Percentiles rank a stretch among this genome's conserved stretches.
Conservation (phyloP, 2,797 vertebrate species). For the Hippoglossus hippoglossus region DNA sequence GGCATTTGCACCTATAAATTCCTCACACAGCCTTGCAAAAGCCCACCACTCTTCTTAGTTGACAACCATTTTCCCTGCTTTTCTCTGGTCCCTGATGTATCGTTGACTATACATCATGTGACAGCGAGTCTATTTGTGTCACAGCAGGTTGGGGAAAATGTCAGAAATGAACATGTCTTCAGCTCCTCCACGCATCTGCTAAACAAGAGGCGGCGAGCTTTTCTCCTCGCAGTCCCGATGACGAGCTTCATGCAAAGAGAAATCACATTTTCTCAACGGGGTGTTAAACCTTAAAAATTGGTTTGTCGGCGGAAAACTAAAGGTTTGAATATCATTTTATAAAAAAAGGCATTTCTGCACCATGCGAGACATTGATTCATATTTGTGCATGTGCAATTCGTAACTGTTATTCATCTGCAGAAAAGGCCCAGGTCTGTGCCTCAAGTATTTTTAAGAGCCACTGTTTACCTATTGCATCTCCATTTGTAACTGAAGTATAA, state of each 20-base stretch:
- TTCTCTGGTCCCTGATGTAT: conserved; percentile 53
- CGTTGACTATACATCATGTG: conserved; percentile 71
- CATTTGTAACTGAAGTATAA: conserved; percentile 16
- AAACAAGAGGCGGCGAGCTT: conserved; percentile 63
- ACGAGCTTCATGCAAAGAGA: conserved; percentile 16
- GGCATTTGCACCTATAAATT: conserved; percentile 33
- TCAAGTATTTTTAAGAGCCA: not conserved
- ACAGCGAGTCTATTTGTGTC: conserved; percentile 79
- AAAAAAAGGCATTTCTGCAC: not conserved
- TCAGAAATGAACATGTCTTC: conserved; percentile 67
- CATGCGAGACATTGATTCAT: not conserved
- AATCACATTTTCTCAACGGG: conserved; percentile 11
- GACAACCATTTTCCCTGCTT: conserved; percentile 17
- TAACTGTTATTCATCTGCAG: no score
- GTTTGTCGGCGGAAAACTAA: conserved; percentile 6
- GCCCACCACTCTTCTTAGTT: conserved; percentile 24
- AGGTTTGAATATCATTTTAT: not conserved
- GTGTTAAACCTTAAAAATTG: conserved; percentile 26
- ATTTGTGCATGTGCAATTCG: conserved; percentile 2
- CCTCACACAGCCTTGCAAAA: conserved; percentile 26
- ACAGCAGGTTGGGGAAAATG: conserved; percentile 74
- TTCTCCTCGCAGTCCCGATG: conserved; percentile 24
- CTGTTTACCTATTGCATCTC: conserved; percentile 17
- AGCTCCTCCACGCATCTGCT: conserved; percentile 69
- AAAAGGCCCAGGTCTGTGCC: not conserved